Evolutionary conservation across 2,113 vertebrate species (phyloP).

Genomic region (Pollimyrus isidori): DNA sequence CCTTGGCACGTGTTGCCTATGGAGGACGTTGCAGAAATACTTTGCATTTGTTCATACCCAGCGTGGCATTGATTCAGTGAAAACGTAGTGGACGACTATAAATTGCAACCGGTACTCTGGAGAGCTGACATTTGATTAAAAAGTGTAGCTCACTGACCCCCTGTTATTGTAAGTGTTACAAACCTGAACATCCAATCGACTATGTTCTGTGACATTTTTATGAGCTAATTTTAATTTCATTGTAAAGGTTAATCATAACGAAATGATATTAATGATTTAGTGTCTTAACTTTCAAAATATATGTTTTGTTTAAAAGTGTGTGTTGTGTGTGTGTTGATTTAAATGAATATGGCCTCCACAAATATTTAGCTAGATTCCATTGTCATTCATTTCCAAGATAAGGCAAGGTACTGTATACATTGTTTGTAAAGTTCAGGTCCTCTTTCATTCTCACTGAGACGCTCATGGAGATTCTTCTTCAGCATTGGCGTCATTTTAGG

Average conservation of each 20-base stretch:
- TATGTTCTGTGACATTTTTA: neutral
- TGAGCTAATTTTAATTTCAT: neutral
- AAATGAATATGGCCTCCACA: neutral
- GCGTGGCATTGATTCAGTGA: neutral
- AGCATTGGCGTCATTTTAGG: neutral
- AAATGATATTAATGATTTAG: neutral
- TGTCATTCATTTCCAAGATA: neutral
- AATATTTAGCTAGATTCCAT: neutral
- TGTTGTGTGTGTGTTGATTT: neutral
- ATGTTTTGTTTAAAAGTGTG: neutral
- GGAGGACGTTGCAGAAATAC: neutral
- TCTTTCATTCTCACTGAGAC: neutral
- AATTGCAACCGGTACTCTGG: neutral
- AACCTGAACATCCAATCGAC: neutral
- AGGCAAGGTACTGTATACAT: neutral
- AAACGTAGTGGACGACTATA: neutral
- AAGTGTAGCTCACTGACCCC: neutral
- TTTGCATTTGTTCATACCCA: neutral
- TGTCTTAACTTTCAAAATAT: neutral
- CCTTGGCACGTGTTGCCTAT: neutral
- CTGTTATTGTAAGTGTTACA: neutral
- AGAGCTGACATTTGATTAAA: conserved; percentile 12
- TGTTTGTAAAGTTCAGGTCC: neutral
- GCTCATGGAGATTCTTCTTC: neutral
- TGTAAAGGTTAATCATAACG: neutral